Evolutionary conservation across 2,113 vertebrate genomes (phyloP).

Genomic region (Xiphophorus maculatus): DNA sequence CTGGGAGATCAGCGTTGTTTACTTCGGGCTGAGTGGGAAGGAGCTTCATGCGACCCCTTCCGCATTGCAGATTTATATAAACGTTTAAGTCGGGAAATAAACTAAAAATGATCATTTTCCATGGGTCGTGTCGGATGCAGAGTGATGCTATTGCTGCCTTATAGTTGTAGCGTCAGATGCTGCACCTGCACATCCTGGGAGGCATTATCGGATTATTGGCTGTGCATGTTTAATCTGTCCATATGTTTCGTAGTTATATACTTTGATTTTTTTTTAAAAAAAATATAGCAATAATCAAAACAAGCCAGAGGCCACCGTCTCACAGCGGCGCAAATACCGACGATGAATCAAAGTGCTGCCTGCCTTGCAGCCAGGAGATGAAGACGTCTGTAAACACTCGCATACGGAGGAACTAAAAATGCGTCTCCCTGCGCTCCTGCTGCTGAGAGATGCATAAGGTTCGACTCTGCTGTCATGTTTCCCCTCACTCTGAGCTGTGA

Average conservation of each 20-base stretch:
- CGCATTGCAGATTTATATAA: slow-evolving; percentile 71
- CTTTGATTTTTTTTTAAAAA: not conserved
- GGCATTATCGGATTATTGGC: not conserved
- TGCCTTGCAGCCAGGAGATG: slow-evolving; percentile 35
- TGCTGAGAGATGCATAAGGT: not conserved
- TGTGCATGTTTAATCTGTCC: not conserved
- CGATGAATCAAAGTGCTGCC: slow-evolving; percentile 48
- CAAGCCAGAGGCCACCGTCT: slow-evolving; percentile 29
- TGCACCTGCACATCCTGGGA: not conserved
- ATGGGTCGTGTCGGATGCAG: not conserved
- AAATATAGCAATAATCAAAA: slow-evolving; percentile 14
- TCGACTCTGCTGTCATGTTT: slow-evolving; percentile 23
- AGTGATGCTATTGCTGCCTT: not conserved
- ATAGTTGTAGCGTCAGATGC: not conserved
- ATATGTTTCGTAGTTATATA: not conserved
- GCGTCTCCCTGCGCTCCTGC: slow-evolving; percentile 10
- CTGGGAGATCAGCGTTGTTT: slow-evolving; percentile 57
- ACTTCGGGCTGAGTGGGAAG: slow-evolving; percentile 50
- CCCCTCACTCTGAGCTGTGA: slow-evolving; percentile 4
- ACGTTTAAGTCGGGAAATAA: slow-evolving; percentile 3
- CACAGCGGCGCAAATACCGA: slow-evolving; percentile 34
- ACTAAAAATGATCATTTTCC: not conserved
- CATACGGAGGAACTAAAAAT: slow-evolving; percentile 40
- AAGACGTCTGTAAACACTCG: slow-evolving; percentile 50
- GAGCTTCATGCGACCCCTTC: slow-evolving; percentile 44